Percentiles rank a stretch among this genome's conserved stretches.
phyloP scores from a whole-genome alignment of 2,113 vertebrate species.

The Festucalex cinctus region DNA sequence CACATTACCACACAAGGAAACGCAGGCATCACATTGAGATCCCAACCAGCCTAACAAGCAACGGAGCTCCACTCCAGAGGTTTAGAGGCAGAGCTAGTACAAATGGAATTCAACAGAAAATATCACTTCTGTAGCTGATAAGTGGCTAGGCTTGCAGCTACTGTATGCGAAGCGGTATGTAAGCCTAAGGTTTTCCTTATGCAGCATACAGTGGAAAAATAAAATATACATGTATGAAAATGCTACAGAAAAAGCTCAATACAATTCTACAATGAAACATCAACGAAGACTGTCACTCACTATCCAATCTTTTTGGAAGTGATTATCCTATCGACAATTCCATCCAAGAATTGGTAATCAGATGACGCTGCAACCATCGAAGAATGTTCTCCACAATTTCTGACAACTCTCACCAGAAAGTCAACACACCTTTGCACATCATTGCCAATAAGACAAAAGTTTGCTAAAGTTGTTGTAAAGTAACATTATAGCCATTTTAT shows the following conservation, averaged over 20 bases:
- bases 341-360: too few species aligned
- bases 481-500: too few species aligned
- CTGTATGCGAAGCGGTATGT: slow-evolving; percentile 29
- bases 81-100: slow-evolving; percentile 53
- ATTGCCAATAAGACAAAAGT: too few species aligned
- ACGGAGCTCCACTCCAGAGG: slow-evolving; percentile 59
- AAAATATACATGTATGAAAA: not conserved
- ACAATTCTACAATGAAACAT: not conserved
- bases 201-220: not conserved
- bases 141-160: slow-evolving; percentile 42
- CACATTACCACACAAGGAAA: slow-evolving; percentile 79
- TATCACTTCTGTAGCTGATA: slow-evolving; percentile 55
- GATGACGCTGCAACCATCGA: too few species aligned
- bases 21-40: slow-evolving; percentile 65
- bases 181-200: not conserved
- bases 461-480: too few species aligned
- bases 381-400: too few species aligned
- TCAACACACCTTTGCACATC: too few species aligned
- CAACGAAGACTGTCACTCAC: not conserved
- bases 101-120: slow-evolving; percentile 66
- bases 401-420: too few species aligned
- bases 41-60: slow-evolving; percentile 67
- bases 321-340: too few species aligned
- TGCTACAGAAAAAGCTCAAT: not conserved
- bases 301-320: not conserved